Evolutionary conservation across 2,113 vertebrate species (phyloP).

Genomic region (Dipodomys stephensi): DNA sequence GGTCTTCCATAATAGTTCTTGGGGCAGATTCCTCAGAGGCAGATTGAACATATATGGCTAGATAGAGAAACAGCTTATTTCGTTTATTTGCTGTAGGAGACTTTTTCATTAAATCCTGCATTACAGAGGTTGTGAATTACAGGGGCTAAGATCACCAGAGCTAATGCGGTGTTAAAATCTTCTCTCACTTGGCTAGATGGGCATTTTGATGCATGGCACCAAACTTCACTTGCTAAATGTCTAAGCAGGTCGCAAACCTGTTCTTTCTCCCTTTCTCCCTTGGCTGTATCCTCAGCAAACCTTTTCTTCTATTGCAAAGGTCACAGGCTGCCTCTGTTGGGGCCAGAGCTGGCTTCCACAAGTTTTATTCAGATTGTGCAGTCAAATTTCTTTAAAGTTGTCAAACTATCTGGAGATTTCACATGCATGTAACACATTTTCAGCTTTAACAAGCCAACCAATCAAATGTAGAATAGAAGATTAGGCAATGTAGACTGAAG

Average conservation of each 20-base stretch:
- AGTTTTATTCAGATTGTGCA: background rate
- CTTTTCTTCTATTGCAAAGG: background rate
- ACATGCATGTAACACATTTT: background rate
- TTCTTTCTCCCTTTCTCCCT: background rate
- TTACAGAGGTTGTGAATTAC: background rate
- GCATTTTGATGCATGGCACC: background rate
- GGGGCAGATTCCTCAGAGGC: background rate
- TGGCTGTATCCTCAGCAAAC: background rate
- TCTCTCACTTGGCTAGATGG: background rate
- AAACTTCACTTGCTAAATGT: background rate
- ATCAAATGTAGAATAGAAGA: background rate
- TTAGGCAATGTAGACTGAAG: background rate
- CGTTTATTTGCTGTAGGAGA: background rate
- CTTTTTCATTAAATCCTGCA: background rate
- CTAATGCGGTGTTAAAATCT: background rate
- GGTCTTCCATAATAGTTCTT: background rate
- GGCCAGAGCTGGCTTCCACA: background rate
- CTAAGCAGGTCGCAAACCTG: background rate
- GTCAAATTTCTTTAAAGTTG: background rate
- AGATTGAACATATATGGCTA: background rate
- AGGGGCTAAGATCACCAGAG: too few relatives aligned
- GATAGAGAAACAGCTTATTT: background rate
- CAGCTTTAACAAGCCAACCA: conserved; percentile 2
- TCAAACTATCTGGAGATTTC: background rate
- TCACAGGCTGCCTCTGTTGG: background rate